A percentile compares a stretch with the other conserved stretches of the same genome.
Conservation (phyloP, 1,140 invertebrate genomes). For the Subanguina moxae region DNA sequence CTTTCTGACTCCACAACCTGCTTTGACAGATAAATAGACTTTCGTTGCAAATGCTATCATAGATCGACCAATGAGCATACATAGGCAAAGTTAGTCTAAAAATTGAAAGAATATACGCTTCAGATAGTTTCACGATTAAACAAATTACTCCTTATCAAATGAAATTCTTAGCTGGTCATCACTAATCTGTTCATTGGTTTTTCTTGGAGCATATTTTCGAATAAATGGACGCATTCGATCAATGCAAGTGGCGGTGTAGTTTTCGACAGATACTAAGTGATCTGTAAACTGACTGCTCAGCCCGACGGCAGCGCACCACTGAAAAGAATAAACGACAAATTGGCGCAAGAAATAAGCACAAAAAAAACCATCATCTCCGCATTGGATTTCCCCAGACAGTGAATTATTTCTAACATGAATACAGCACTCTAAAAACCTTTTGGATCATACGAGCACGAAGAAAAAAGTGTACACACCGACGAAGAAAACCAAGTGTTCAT, state of each 20-base stretch:
- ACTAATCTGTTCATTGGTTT: conserved; percentile 7
- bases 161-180: conserved; percentile 19
- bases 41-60: conserved; percentile 30
- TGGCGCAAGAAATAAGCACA: no score
- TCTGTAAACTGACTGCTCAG: conserved; percentile 32
- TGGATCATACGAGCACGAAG: background rate
- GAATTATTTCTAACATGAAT: conserved; percentile 33
- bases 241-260: conserved; percentile 20
- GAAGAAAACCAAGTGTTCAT: conserved; percentile 13
- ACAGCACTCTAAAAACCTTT: conserved; percentile 24
- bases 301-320: conserved; percentile 35
- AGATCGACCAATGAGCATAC: conserved; percentile 24
- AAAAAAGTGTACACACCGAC: conserved; percentile 1
- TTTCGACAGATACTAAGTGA: conserved; percentile 28
- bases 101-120: background rate
- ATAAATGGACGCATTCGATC: conserved; percentile 30
- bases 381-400: conserved; percentile 26
- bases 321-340: no score
- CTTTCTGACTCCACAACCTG: conserved; percentile 30
- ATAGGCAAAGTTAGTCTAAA: no score
- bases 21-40: conserved; percentile 26
- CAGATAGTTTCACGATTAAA: background rate
- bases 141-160: conserved; percentile 31
- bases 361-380: conserved; percentile 19
- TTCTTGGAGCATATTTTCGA: conserved; percentile 21